phyloP scores from a whole-genome alignment of 2,888 invertebrate genomes.

The Pterostichus madidus region DNA sequence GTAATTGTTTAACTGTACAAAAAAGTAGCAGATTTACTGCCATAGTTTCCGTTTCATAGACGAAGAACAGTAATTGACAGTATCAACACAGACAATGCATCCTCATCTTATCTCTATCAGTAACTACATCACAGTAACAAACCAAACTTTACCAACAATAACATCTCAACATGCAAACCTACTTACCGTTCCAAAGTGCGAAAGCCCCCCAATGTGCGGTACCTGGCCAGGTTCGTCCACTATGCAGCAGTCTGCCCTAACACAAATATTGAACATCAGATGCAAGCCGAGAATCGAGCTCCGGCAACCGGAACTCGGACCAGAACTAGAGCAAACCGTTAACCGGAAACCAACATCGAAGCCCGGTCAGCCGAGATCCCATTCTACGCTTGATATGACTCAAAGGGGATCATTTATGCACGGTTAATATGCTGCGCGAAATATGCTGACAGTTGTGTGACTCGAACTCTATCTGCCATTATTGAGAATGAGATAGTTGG shows the following conservation, averaged over 20 bases:
- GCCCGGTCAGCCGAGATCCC: slow-evolving; percentile 18
- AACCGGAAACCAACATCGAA: slow-evolving; percentile 32
- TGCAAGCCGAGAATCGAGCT: neutral
- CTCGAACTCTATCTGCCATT: neutral
- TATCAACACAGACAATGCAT: no score
- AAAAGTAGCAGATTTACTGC: no score
- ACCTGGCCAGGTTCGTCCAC: slow-evolving; percentile 81
- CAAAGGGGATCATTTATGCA: slow-evolving; percentile 2
- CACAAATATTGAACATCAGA: slow-evolving; percentile 70
- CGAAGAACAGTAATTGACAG: no score
- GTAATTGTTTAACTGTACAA: no score
- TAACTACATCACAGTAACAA: no score
- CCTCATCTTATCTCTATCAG: no score
- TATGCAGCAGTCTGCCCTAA: slow-evolving; percentile 84
- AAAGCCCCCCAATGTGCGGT: slow-evolving; percentile 81
- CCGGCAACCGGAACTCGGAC: neutral
- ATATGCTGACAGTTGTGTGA: neutral
- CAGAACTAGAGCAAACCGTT: neutral
- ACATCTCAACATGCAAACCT: no score
- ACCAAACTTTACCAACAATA: no score
- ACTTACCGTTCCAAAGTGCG: slow-evolving; percentile 82
- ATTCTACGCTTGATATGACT: slow-evolving; percentile 4
- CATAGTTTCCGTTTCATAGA: no score
- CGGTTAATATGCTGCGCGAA: neutral
- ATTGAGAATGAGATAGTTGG: neutral